phyloP scores from a whole-genome alignment of 2,797 vertebrate species.

The Pangasius djambal region DNA sequence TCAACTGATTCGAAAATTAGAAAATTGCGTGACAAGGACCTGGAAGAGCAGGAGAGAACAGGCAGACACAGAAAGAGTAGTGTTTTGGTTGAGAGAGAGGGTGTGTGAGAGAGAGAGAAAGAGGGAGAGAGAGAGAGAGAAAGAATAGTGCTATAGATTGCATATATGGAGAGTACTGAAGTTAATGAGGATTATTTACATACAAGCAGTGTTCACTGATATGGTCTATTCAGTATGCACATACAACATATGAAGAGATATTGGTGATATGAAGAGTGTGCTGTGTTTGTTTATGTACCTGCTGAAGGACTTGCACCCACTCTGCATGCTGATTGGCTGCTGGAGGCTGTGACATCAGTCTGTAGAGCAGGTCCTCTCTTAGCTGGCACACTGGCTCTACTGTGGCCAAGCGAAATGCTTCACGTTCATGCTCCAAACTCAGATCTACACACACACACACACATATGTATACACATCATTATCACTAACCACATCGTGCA shows the following conservation, averaged over 20 bases:
- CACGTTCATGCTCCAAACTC: conserved; percentile 74
- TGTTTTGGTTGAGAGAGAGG: not conserved
- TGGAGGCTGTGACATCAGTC: conserved; percentile 61
- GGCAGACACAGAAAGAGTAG: not conserved
- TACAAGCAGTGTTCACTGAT: not conserved
- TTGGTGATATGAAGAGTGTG: not conserved
- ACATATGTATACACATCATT: not conserved
- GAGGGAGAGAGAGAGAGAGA: not conserved
- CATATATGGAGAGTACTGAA: not conserved
- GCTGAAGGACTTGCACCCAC: conserved; percentile 72
- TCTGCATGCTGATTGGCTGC: conserved; percentile 56
- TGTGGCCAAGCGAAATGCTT: conserved; percentile 71
- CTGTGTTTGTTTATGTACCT: conserved; percentile 74
- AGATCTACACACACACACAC: conserved; percentile 68
- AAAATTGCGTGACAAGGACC: not conserved
- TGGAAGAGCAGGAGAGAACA: not conserved
- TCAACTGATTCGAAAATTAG: not conserved
- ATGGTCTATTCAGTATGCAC: not conserved
- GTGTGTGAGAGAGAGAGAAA: not conserved
- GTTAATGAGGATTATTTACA: not conserved
- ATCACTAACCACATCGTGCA: not conserved
- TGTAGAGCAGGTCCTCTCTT: conserved; percentile 78
- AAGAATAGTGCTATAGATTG: not conserved
- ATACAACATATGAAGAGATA: not conserved
- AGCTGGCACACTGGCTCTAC: conserved; percentile 83